A percentile compares a stretch with the other conserved stretches of the same genome.
phyloP scores from a whole-genome alignment of 2,888 invertebrate species.

The Scaeva pyrastri region DNA sequence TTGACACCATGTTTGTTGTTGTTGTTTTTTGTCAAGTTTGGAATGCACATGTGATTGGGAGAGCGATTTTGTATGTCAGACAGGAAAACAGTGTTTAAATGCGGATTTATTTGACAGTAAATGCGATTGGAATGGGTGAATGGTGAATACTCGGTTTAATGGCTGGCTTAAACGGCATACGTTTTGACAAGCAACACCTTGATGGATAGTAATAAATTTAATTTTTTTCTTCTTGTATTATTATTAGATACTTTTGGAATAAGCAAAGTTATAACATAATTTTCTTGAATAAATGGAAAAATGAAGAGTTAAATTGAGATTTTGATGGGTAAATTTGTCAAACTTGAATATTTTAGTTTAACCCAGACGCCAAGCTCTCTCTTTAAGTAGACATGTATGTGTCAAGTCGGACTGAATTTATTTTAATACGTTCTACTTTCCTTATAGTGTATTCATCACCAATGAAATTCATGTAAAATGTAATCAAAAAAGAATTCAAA shows the following conservation, averaged over 20 bases:
- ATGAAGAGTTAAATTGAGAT: background rate
- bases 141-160: conserved; percentile 26
- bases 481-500: too few species aligned
- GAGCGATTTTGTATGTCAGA: conserved; percentile 52
- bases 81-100: conserved; percentile 62
- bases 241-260: background rate
- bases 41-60: background rate
- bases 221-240: background rate
- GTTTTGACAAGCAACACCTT: conserved; percentile 58
- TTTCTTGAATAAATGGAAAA: background rate
- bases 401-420: too few species aligned
- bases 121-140: conserved; percentile 57
- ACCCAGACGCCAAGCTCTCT: too few species aligned
- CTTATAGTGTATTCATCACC: too few species aligned
- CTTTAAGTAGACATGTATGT: too few species aligned
- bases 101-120: conserved; percentile 62
- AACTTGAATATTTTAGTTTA: too few species aligned
- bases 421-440: too few species aligned
- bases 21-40: conserved; percentile 15
- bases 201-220: conserved; percentile 37
- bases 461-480: too few species aligned
- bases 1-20: conserved; percentile 50
- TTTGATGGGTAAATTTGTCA: too few species aligned
- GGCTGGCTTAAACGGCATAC: conserved; percentile 47
- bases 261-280: background rate